Evolutionary conservation across 2,797 vertebrate species (phyloP), one percentile per base, ranked within the genome.

Genomic region (Amphiprion clarkii): DNA sequence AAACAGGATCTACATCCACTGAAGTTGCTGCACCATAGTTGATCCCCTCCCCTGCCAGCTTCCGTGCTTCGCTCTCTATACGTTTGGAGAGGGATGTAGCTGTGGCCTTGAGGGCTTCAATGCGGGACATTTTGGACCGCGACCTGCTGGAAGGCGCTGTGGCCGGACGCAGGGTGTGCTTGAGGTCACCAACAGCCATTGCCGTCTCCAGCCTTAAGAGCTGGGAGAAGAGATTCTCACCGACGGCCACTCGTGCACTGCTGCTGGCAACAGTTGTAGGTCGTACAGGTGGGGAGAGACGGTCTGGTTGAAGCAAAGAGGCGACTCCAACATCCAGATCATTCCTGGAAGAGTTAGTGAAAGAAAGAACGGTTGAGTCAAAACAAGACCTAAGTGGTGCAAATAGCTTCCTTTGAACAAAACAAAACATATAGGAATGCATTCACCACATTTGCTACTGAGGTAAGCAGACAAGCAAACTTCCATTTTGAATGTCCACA

Each of bases 101-200:
- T n/a, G 96, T 98, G 67, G 97, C 97, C 89, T 98, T 99, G 76
- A 99, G 86, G 66, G 97, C 96, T 84, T 99, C 97, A 55, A 99
- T 97, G 4, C 97, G 96, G 77, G 96, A 96, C 78, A 96, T 84
- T 91, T 96, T 98, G 87, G 79, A 73, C 69, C 85, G 94, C 49
- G 76, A 62, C 84, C 89, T 95, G 79, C 89, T 94, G 0, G 90
- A 90, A 76, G 89, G 92, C 59, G 87, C 52, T 46, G 82, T 57
- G 33, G 67, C 44, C 23, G 85, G 77, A 2, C 39, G 78, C 21
- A 31, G 71, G 11, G 33, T 52, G 21, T 78, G 87, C 31, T 71
- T 78, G 13, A 61, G 4, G 3, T 79, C 71, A 39, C 67, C 61
- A 8, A 84, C 74, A 89, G 94, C 83, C 86, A 82, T 52, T 48